Conservation (phyloP, 2,113 vertebrate species). For the Melanostigma gelatinosum region DNA sequence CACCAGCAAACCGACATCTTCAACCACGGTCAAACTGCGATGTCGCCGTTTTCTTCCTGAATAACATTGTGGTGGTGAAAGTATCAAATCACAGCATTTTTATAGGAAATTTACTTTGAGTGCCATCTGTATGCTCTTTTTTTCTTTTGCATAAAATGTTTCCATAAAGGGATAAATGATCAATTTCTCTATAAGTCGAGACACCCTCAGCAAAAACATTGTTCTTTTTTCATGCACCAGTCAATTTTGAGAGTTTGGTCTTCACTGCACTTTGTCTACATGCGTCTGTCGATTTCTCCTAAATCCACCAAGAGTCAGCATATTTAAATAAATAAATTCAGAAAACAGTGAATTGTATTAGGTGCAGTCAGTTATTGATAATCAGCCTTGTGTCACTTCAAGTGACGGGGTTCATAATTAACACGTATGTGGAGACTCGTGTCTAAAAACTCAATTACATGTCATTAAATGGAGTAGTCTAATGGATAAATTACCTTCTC, state of each 20-base stretch:
- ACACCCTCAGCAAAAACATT: neutral
- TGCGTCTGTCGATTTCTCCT: neutral
- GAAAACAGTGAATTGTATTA: neutral
- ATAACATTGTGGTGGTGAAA: neutral
- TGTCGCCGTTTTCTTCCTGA: constrained; percentile 21
- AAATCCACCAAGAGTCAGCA: neutral
- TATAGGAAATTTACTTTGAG: neutral
- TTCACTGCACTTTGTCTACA: neutral
- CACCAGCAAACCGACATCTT: constrained; percentile 27
- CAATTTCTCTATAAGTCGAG: neutral
- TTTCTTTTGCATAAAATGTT: neutral
- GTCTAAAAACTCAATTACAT: constrained; percentile 19
- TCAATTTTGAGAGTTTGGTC: neutral
- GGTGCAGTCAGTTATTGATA: neutral
- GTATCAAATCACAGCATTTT: constrained; percentile 4
- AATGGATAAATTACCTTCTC: neutral
- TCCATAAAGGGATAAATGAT: neutral
- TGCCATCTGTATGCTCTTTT: neutral
- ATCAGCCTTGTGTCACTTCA: constrained; percentile 12
- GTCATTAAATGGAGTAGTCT: neutral
- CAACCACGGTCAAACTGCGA: constrained; percentile 26
- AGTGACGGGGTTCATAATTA: constrained; percentile 16
- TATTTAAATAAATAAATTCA: neutral
- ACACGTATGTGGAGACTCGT: constrained; percentile 14
- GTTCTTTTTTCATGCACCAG: neutral